These are phyloP conservation scores for Malurus melanocephalus DNA, from an alignment of 2,113 vertebrate genomes.

Conservation along the genomic window DNA sequence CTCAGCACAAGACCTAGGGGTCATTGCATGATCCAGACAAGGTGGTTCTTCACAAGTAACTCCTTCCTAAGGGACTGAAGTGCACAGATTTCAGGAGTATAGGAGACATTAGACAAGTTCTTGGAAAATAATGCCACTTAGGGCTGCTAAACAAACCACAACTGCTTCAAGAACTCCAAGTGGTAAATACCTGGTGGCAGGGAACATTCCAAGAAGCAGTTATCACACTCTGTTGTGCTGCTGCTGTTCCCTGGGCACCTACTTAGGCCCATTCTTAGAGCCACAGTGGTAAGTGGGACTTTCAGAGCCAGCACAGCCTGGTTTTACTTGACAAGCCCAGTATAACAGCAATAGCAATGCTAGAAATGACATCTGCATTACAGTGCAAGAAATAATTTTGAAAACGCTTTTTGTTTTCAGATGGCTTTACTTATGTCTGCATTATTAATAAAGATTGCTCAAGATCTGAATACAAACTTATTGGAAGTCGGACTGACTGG, in stretches of 20 bases:
- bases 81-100: not conserved
- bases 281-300: not conserved
- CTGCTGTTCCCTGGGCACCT: not conserved
- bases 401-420: not conserved
- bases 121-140: not conserved
- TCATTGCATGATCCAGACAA: not conserved
- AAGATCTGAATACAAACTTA: not conserved
- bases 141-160: not conserved
- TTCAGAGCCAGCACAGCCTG: not conserved
- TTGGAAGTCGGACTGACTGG: not conserved
- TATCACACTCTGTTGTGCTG: not conserved
- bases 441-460: not conserved
- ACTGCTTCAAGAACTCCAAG: not conserved
- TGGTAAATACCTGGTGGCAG: not conserved
- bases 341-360: not conserved
- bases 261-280: not conserved
- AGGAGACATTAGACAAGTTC: not conserved
- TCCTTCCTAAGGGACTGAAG: not conserved
- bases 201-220: not conserved
- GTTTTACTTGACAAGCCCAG: not conserved
- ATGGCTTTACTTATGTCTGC: not conserved
- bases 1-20: not conserved
- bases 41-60: not conserved
- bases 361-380: not conserved
- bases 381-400: not conserved